Evolutionary conservation across 1,140 invertebrate genomes (phyloP).

Genomic region (Propsilocerus akamusi): DNA sequence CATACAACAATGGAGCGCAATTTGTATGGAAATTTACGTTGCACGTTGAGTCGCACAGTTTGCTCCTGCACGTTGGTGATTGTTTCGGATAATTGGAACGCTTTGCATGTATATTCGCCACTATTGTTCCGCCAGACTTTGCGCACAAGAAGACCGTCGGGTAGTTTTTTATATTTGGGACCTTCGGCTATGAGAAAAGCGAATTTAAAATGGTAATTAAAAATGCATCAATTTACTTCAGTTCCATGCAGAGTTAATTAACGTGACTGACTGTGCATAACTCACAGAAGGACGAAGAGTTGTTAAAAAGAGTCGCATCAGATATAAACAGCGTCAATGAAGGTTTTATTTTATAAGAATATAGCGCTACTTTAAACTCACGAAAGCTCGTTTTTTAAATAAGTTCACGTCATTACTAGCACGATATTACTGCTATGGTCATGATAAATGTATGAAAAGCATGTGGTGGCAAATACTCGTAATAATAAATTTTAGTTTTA

Average conservation of each 20-base stretch:
- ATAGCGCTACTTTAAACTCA: too few relatives aligned
- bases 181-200: constrained; percentile 6
- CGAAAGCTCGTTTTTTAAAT: too few relatives aligned
- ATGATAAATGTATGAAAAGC: too few relatives aligned
- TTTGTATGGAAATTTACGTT: constrained; percentile 27
- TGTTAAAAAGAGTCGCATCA: neutral
- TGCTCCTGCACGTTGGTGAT: constrained; percentile 26
- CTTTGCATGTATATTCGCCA: constrained; percentile 32
- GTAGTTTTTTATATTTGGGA: constrained; percentile 18
- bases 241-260: neutral
- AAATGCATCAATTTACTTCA: neutral
- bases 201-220: neutral
- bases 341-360: too few relatives aligned
- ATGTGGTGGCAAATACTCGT: too few relatives aligned
- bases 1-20: constrained; percentile 8
- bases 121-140: constrained; percentile 29
- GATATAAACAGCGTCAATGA: neutral
- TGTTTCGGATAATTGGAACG: constrained; percentile 27
- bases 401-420: too few relatives aligned
- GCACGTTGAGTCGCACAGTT: constrained; percentile 29
- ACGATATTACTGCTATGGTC: too few relatives aligned
- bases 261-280: constrained; percentile 16
- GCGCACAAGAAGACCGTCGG: constrained; percentile 28
- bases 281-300: constrained; percentile 1
- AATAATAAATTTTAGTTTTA: too few relatives aligned